A percentile compares a stretch with the other conserved stretches of the same genome.
Conservation (phyloP, 2,888 invertebrate species). For the Coelogynopora nodosa region DNA sequence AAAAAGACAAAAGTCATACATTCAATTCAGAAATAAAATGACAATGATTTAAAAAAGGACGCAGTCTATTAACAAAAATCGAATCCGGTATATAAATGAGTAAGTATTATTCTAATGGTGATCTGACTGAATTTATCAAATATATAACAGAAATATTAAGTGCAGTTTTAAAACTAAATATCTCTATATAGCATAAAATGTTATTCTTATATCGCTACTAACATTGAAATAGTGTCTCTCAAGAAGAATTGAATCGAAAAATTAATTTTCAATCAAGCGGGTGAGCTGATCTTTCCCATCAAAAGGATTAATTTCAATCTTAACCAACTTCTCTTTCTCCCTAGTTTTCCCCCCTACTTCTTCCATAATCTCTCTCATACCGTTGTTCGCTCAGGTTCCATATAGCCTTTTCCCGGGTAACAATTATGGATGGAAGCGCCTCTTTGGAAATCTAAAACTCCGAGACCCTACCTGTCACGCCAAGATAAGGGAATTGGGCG, state of each 20-base stretch:
- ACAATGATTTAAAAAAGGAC: too few relatives aligned
- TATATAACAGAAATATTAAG: too few relatives aligned
- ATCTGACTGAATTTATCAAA: too few relatives aligned
- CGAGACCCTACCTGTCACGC: slow-evolving; percentile 25
- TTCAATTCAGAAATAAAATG: too few relatives aligned
- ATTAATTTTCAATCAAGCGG: neutral
- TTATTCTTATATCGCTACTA: too few relatives aligned
- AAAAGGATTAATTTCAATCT: neutral
- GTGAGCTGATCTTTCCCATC: neutral
- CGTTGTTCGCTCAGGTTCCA: neutral
- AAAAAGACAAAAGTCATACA: too few relatives aligned
- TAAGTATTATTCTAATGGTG: too few relatives aligned
- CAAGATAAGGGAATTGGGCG: slow-evolving; percentile 9
- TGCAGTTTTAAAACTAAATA: too few relatives aligned
- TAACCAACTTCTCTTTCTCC: neutral
- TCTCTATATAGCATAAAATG: too few relatives aligned
- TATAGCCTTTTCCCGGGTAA: neutral
- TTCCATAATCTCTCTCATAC: neutral
- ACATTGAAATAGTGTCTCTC: neutral
- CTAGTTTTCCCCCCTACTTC: neutral
- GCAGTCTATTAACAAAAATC: too few relatives aligned
- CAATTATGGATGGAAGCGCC: slow-evolving; percentile 13
- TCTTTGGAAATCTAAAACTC: slow-evolving; percentile 16
- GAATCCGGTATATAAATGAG: too few relatives aligned
- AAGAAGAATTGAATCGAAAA: neutral